These are phyloP conservation scores for Thunnus albacares DNA, from an alignment of 2,797 vertebrate genomes.

Conservation along the genomic window DNA sequence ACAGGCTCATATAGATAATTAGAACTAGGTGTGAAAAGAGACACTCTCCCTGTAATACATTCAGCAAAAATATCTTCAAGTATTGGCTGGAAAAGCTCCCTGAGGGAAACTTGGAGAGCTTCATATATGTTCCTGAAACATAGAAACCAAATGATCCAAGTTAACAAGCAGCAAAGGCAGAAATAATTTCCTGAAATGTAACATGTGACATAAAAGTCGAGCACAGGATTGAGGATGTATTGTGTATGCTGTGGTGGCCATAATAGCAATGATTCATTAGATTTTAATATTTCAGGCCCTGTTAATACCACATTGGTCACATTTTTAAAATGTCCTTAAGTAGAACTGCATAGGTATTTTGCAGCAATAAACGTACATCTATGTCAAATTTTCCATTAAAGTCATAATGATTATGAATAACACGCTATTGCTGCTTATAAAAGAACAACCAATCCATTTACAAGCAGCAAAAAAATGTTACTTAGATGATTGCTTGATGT, in stretches of 20 bases:
- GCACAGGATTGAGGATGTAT: background rate
- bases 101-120: conserved; percentile 22
- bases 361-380: background rate
- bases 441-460: background rate
- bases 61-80: conserved; percentile 73
- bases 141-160: conserved; percentile 41
- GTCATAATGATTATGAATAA: background rate
- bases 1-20: conserved; percentile 38
- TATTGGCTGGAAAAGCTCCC: conserved; percentile 47
- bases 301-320: background rate
- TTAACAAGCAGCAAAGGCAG: background rate
- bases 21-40: conserved; percentile 15
- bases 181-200: background rate
- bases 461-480: background rate
- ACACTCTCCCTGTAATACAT: conserved; percentile 53
- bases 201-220: background rate
- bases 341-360: conserved; percentile 18
- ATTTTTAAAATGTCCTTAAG: background rate
- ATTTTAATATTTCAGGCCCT: background rate
- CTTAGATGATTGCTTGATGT: background rate
- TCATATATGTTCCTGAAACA: conserved; percentile 74
- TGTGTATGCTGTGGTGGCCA: background rate
- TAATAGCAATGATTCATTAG: background rate
- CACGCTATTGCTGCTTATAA: background rate
- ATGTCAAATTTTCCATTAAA: conserved; percentile 5